Conservation (phyloP, 2,888 invertebrate species). For the Vesta saturnalis region DNA sequence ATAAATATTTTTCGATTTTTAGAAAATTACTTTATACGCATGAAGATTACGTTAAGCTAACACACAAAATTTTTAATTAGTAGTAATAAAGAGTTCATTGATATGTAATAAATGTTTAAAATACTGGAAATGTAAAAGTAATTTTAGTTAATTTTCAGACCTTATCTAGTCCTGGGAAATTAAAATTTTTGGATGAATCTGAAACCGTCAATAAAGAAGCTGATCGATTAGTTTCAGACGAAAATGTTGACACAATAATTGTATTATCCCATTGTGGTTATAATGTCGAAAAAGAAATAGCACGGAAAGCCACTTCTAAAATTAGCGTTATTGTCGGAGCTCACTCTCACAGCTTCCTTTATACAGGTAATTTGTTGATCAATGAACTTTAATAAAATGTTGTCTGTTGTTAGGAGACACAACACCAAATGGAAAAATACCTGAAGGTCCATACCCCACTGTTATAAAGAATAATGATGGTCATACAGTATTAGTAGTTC, state of each 20-base stretch:
- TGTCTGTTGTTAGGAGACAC: slow-evolving; percentile 20
- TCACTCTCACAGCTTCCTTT: slow-evolving; percentile 84
- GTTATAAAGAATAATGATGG: slow-evolving; percentile 68
- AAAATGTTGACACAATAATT: slow-evolving; percentile 80
- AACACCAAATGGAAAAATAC: slow-evolving; percentile 64
- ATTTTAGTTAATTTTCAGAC: slow-evolving; percentile 68
- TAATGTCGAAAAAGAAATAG: slow-evolving; percentile 73
- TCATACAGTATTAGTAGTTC: slow-evolving; percentile 72
- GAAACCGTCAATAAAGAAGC: slow-evolving; percentile 75
- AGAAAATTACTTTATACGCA: no score
- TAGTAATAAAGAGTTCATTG: background rate
- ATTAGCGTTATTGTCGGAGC: slow-evolving; percentile 88
- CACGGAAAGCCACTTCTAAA: slow-evolving; percentile 69
- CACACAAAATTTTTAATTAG: background rate
- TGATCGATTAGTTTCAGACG: slow-evolving; percentile 65
- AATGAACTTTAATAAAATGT: background rate
- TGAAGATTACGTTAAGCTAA: no score
- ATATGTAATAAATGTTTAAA: background rate
- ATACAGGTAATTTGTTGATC: slow-evolving; percentile 61
- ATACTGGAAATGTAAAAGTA: slow-evolving; percentile 17
- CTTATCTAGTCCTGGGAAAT: slow-evolving; percentile 71
- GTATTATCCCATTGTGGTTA: slow-evolving; percentile 87
- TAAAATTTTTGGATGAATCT: slow-evolving; percentile 77
- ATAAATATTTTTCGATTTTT: no score
- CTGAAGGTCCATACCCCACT: slow-evolving; percentile 76